Base-by-base conservation (phyloP, 2,113 vertebrate species). In the Pedionomus torquatus region DNA sequence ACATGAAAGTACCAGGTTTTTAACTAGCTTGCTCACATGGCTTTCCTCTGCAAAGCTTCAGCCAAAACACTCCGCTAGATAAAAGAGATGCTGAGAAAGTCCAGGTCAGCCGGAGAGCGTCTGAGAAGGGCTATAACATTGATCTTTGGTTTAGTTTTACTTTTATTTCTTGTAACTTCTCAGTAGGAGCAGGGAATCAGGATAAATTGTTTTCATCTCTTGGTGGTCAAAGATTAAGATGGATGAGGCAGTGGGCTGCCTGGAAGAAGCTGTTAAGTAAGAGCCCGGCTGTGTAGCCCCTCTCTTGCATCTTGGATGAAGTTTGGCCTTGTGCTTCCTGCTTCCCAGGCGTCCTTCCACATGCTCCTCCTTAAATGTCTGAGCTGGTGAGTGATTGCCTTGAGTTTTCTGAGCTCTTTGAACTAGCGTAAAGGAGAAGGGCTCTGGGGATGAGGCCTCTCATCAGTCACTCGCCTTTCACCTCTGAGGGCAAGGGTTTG, bases 41-140 rank as follows among this genome's bases (percentile, higher is more conserved):
- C 35, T 96, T 95, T 90, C 91, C 85, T 95, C 88, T 91, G 89
- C 91, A 86, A 58, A 96, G 84, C 87, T 84, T 70, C 44, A 83
- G 91, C 97, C 96, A 94, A 96, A 96, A 94, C 97, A 97, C 88
- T 93, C 72, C 8, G 24, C 89, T 70, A 92, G 83, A 90, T 96
- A 91, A 95, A 95, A 92, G 93, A 65, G 76, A 74, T 89, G 71
- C 95, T 89, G 88, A 90, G 90, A 92, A 95, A 95, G 92, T 82
- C 89, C 89, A 96, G 95, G 89, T 93, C 92, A 75, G 90, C 43
- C 4, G 1, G 83, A 63, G 83, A 69, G 92, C 69, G 81, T 79
- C 90, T 94, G 83, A 84, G 87, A 84, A 93, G 57, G 79, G 70
- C 7, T 60, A 33, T 41, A 72, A 84, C 77, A 30, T 54, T 89